Base-by-base conservation (phyloP, 1,140 invertebrate genomes). In the Paracyclopina nana region DNA sequence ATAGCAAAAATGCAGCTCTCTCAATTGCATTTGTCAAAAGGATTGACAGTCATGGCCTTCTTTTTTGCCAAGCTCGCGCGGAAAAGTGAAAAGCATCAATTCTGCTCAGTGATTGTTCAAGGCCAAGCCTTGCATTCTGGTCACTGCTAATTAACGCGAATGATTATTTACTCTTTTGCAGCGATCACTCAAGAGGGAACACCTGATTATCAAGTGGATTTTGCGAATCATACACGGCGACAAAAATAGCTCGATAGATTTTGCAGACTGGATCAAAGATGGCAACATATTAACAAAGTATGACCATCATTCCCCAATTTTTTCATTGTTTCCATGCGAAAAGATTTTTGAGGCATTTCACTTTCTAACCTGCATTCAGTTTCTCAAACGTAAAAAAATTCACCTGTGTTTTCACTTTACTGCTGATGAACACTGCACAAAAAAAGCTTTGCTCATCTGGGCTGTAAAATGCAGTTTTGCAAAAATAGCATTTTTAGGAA, bases 251-350 rank as follows among this genome's bases (percentile, higher is more conserved):
- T 16, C n/a, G 5, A 38, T 38, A 3, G 34, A 38, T 38, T 38
- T 38, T n/a, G 34, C 34, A 2, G 34, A 38, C 4, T 38, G 34
- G 34, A n/a, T 38, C 34, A n/a, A 38, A 8, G 34, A 38, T 20
- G 34, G 34, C 34, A 38, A 38, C 14, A 20, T 38, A 16, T 9
- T 38, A 38, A 38, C n/a, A n/a, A 38, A 38, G 34, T 38, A 38
- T 20, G 34, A 38, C 5, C 34, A 31, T 31, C 8, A 8, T 31
- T 14, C 14, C 14, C 29, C 29, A 31, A 31, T 31, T 8, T 31
- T 31, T 31, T 31, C 29, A 31, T 31, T 31, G 14, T 14, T 31
- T 14, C 9, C 9, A 31, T 9, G 14, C 14, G 29, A 9, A 31
- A 31, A 31, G 9, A 31, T 9, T 14, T 9, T 31, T 31, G 29